These are phyloP conservation scores for Hoplostethus atlanticus DNA, from an alignment of 2,797 vertebrate species.

Conservation along the genomic window DNA sequence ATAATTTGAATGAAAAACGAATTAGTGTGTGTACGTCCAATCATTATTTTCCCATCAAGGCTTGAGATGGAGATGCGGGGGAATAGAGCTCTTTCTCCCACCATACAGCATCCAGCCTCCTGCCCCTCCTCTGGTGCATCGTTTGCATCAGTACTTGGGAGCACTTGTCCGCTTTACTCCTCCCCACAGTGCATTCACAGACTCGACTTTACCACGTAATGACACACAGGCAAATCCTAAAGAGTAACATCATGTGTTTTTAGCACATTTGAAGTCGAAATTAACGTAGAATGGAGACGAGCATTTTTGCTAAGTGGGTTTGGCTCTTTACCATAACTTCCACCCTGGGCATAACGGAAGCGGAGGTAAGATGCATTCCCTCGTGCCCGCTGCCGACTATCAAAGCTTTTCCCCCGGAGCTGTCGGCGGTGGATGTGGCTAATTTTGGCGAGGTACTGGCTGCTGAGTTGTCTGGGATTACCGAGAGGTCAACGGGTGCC, in stretches of 20 bases:
- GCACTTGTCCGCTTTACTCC: conserved; percentile 67
- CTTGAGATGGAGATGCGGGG: conserved; percentile 62
- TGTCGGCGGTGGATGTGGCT: conserved; percentile 52
- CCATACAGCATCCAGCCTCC: conserved; percentile 73
- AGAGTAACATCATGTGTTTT: conserved; percentile 53
- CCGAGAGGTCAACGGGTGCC: conserved; percentile 38
- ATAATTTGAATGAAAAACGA: conserved; percentile 35
- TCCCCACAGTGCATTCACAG: conserved; percentile 65
- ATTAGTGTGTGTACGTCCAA: conserved; percentile 30
- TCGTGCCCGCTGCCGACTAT: conserved; percentile 75
- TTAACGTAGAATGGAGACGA: conserved; percentile 77
- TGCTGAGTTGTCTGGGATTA: conserved; percentile 63
- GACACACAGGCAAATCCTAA: conserved; percentile 58
- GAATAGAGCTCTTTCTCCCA: conserved; percentile 58
- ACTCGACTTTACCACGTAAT: conserved; percentile 71
- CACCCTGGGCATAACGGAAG: conserved; percentile 78
- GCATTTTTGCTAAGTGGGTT: conserved; percentile 73
- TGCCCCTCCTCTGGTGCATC: conserved; percentile 83
- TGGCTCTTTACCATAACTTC: conserved; percentile 78
- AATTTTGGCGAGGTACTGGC: conserved; percentile 52
- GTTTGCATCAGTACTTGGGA: conserved; percentile 81
- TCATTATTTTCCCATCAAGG: conserved; percentile 25
- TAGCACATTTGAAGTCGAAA: conserved; percentile 51
- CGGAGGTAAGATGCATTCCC: conserved; percentile 86
- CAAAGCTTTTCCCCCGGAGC: conserved; percentile 53